Evolutionary conservation across 2,888 invertebrate species (phyloP).

Genomic region (Nomada ferruginata): DNA sequence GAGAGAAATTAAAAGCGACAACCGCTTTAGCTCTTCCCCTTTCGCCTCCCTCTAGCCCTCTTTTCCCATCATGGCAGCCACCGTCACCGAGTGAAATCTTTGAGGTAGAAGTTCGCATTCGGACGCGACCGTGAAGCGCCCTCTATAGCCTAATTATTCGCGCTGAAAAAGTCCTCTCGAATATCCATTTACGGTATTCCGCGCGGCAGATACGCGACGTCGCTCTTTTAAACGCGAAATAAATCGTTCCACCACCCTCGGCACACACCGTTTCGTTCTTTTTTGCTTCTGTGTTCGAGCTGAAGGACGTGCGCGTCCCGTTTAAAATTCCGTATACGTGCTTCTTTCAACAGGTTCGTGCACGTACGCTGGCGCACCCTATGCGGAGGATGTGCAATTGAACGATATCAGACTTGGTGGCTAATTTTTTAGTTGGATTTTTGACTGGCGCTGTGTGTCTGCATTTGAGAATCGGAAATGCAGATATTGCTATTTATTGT

Average conservation of each 20-base stretch:
- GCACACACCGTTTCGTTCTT: neutral
- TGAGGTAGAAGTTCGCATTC: slow-evolving; percentile 46
- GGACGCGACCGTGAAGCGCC: slow-evolving; percentile 31
- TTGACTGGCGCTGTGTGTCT: too few relatives aligned
- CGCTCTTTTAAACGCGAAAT: slow-evolving; percentile 70
- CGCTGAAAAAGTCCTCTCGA: slow-evolving; percentile 45
- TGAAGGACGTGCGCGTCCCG: slow-evolving; percentile 58
- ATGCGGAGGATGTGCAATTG: neutral
- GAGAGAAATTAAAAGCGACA: slow-evolving; percentile 35
- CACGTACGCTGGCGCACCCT: neutral
- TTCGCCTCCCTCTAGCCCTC: neutral
- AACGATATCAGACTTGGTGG: neutral
- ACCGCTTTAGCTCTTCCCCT: slow-evolving; percentile 3
- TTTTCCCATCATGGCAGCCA: neutral
- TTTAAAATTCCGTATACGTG: slow-evolving; percentile 67
- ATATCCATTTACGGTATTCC: slow-evolving; percentile 51
- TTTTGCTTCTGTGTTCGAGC: slow-evolving; percentile 23
- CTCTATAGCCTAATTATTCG: slow-evolving; percentile 57
- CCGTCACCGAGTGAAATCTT: slow-evolving; percentile 25
- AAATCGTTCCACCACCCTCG: slow-evolving; percentile 62
- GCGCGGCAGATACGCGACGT: slow-evolving; percentile 40
- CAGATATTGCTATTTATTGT: too few relatives aligned
- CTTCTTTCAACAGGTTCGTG: slow-evolving; percentile 50
- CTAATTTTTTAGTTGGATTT: too few relatives aligned
- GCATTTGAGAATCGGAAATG: too few relatives aligned